Evolutionary conservation across 2,888 invertebrate genomes (phyloP).

Genomic region (Mystacides longicornis): DNA sequence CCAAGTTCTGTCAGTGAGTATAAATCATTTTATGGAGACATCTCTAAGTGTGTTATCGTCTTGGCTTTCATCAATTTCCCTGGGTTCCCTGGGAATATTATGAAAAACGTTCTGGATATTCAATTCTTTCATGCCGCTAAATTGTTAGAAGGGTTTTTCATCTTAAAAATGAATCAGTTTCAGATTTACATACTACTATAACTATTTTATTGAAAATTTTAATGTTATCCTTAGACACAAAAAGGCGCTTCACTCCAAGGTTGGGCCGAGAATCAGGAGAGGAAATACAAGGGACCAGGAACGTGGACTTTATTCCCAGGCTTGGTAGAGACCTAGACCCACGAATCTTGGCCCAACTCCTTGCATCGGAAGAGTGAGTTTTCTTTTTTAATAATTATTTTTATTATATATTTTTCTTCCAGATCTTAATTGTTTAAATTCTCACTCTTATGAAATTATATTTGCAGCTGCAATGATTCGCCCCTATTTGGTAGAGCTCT

Average conservation of each 20-base stretch:
- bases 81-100: no score
- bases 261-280: constrained; percentile 24
- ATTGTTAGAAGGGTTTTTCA: no score
- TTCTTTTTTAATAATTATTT: not conserved
- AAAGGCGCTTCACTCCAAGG: constrained; percentile 23
- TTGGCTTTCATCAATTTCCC: no score
- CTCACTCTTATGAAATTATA: no score
- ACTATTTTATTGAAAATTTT: no score
- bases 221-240: constrained; percentile 15
- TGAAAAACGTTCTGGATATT: no score
- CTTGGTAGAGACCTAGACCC: constrained; percentile 21
- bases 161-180: no score
- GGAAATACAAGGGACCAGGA: constrained; percentile 14
- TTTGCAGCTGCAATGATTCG: not conserved
- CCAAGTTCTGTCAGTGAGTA: not conserved
- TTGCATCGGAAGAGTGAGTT: constrained; percentile 10
- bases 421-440: no score
- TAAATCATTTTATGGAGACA: no score
- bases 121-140: no score
- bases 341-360: constrained; percentile 6
- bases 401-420: not conserved
- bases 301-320: constrained; percentile 24
- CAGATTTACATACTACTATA: no score
- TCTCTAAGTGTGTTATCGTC: no score
- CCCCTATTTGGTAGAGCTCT: constrained; percentile 16